phyloP scores from a whole-genome alignment of 2,113 vertebrate genomes.

The Micronisus gabar region DNA sequence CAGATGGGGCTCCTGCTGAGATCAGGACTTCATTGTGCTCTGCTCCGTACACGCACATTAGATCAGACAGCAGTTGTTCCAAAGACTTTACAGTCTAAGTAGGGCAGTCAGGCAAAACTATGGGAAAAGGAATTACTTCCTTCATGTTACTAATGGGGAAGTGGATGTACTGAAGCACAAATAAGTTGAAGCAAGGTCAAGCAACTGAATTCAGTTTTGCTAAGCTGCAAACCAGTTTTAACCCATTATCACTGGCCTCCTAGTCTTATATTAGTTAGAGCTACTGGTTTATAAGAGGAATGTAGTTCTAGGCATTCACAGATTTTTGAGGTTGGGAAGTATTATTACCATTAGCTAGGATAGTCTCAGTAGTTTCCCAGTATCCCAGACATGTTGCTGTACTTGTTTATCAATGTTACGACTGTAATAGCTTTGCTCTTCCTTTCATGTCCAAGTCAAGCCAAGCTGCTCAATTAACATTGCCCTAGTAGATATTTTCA shows the following conservation, averaged over 20 bases:
- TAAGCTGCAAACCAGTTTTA: background rate
- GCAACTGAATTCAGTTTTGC: background rate
- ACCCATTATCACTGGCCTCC: background rate
- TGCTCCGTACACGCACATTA: slow-evolving; percentile 33
- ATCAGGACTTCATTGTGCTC: slow-evolving; percentile 60
- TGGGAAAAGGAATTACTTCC: slow-evolving; percentile 9
- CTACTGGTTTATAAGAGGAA: background rate
- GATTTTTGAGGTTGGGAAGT: background rate
- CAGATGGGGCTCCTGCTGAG: slow-evolving; percentile 65
- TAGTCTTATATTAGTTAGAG: background rate
- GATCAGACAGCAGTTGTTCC: slow-evolving; percentile 58
- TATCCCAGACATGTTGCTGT: background rate
- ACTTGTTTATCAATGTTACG: background rate
- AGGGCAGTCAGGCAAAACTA: slow-evolving; percentile 38
- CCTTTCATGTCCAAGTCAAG: background rate
- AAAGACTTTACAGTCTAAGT: slow-evolving; percentile 47
- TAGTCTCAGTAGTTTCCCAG: background rate
- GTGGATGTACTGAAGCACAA: background rate
- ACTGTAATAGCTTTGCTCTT: background rate
- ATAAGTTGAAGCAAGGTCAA: slow-evolving; percentile 18
- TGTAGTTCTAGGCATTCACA: background rate
- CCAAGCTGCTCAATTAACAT: background rate
- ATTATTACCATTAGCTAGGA: background rate
- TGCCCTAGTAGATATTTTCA: background rate
- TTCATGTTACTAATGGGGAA: background rate